Evolutionary conservation across 2,797 vertebrate genomes (phyloP), one percentile per base, ranked within the genome.

Genomic region (Bovichtus variegatus): DNA sequence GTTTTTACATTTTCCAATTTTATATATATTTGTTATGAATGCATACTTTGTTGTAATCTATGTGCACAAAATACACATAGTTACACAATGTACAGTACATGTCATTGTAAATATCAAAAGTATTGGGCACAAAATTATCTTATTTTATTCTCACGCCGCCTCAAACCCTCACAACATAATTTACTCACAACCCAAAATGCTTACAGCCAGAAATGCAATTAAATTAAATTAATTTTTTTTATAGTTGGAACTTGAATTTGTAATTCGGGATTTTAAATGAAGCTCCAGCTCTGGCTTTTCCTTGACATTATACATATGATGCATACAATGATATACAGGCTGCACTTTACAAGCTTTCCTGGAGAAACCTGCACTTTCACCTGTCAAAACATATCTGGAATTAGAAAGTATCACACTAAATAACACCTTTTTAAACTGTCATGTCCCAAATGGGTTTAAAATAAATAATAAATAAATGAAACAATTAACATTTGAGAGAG

Each of bases 121-220:
- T 44, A 38, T 55, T 34, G 18, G 19, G 12, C 4, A n/a, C 25
- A 29, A 21, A 18, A 16, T 5, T 0, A 3, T 47, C 21, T 60
- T 10, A 2, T 44, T 5, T 49, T 8, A 44, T n/a, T 38, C 41
- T 70, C 50, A 41, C 19, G 29, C 69, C 77, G 61, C 72, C 36
- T 53, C 57, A 49, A 44, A 38, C 50, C n/a, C n/a, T n/a, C n/a
- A n/a, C n/a, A n/a, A n/a, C n/a, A n/a, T n/a, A n/a, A 19, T 46
- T 55, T 34, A 10, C 11, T 18, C 6, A 2, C 23, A 60, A 21
- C 5, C 25, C 23, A 13, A 25, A 70, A 23, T 41, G 12, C 16
- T 36, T 40, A 36, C 31, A 18, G 15, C 38, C 10, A 38, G 36
- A 72, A 54, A 70, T 59, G 19, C 29, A n/a, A 12, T 54, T 10